Conservation (phyloP, 2,113 vertebrate genomes). For the Castor canadensis region DNA sequence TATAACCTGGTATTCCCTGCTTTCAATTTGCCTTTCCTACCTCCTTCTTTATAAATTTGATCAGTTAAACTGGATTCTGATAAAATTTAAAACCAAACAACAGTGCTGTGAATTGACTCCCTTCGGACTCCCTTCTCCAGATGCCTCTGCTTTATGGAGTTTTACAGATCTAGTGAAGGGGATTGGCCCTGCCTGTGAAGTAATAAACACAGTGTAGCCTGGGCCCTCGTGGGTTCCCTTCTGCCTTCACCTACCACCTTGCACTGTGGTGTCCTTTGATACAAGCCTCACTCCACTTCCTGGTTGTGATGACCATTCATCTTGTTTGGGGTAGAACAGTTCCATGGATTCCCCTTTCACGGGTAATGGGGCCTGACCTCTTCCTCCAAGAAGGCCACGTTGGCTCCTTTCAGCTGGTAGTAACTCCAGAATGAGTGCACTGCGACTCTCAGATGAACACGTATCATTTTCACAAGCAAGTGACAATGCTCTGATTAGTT, state of each 20-base stretch:
- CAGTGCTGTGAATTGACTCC: not conserved
- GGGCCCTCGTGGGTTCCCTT: too few relatives aligned
- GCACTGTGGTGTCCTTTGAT: not conserved
- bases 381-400: not conserved
- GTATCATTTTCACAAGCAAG: not conserved
- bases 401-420: not conserved
- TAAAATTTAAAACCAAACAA: not conserved
- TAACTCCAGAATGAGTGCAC: not conserved
- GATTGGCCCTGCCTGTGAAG: not conserved
- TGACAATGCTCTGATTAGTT: not conserved
- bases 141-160: not conserved
- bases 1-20: not conserved
- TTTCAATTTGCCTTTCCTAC: not conserved
- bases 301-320: not conserved
- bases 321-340: not conserved
- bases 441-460: not conserved
- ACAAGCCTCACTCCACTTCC: not conserved
- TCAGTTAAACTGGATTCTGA: not conserved
- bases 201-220: rapidly evolving
- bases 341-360: not conserved
- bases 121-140: not conserved
- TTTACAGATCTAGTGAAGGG: not conserved
- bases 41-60: not conserved
- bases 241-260: not conserved
- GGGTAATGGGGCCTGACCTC: not conserved